Evolutionary conservation across 1,140 invertebrate genomes (phyloP).

Genomic region (Drosophila pseudoananassae): DNA sequence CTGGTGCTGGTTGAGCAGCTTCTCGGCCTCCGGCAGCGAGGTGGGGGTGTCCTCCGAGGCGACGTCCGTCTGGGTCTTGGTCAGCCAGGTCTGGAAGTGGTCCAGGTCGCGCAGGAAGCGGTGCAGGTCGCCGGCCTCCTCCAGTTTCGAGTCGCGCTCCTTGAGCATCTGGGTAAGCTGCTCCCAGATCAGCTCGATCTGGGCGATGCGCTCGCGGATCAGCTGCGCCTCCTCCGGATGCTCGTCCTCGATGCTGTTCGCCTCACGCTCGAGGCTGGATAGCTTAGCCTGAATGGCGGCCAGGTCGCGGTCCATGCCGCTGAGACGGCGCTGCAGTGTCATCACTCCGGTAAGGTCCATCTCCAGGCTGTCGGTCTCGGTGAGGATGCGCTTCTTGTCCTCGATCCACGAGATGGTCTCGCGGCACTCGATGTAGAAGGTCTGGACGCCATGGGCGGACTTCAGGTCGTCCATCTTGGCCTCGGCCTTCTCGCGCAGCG

Average conservation of each 20-base stretch:
- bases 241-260: slow-evolving; percentile 94
- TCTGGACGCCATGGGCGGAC: slow-evolving; percentile 98
- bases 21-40: slow-evolving; percentile 98
- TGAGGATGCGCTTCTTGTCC: slow-evolving; percentile 98
- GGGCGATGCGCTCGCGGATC: slow-evolving; percentile 95
- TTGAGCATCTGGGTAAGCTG: slow-evolving; percentile 98
- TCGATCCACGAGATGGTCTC: slow-evolving; percentile 99
- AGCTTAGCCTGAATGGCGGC: slow-evolving; percentile 99
- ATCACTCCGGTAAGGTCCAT: slow-evolving; percentile 96
- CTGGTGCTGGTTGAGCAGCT: slow-evolving; percentile 97
- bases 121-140: slow-evolving; percentile 99
- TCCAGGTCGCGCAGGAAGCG: slow-evolving; percentile 99
- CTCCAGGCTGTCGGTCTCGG: slow-evolving; percentile 96
- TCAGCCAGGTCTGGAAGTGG: slow-evolving; percentile 99
- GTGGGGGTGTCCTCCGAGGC: slow-evolving; percentile 99
- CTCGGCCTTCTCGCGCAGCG: slow-evolving; percentile 95
- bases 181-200: slow-evolving; percentile 97
- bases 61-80: slow-evolving; percentile 98
- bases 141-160: slow-evolving; percentile 98
- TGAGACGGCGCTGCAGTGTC: slow-evolving; percentile 93
- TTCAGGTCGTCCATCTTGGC: slow-evolving; percentile 97
- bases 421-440: slow-evolving; percentile 99
- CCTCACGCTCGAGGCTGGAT: slow-evolving; percentile 96
- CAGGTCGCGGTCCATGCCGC: slow-evolving; percentile 99
- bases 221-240: slow-evolving; percentile 98